A percentile compares a stretch with the other conserved stretches of the same genome.
Conservation (phyloP, 2,113 vertebrate genomes). For the Diphyllodes magnificus region DNA sequence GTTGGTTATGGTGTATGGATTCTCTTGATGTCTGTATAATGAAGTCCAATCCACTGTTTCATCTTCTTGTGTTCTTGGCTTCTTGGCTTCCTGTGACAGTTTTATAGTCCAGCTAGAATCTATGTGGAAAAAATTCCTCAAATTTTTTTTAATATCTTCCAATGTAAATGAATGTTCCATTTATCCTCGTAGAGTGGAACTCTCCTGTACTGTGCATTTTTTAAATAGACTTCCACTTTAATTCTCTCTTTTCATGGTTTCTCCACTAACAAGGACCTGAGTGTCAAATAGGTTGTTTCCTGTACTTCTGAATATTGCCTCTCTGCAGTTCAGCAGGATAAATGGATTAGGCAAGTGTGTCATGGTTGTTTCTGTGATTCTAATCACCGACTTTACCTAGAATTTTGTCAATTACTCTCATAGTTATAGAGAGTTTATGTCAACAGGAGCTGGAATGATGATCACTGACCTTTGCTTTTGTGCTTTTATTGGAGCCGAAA, state of each 20-base stretch:
- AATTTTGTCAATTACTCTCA: neutral
- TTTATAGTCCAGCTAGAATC: neutral
- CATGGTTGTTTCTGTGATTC: neutral
- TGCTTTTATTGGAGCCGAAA: neutral
- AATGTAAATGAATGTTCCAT: neutral
- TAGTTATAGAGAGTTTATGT: neutral
- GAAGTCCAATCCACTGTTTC: neutral
- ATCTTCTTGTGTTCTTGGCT: neutral
- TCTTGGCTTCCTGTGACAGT: neutral
- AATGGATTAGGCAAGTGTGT: neutral
- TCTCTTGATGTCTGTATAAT: neutral
- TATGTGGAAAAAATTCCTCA: neutral
- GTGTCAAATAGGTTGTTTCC: neutral
- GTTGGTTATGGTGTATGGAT: neutral
- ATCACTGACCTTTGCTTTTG: neutral
- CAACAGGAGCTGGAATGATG: neutral
- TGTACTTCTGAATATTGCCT: neutral
- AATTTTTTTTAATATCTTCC: neutral
- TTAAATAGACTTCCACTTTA: neutral
- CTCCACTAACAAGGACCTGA: neutral
- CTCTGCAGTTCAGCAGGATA: neutral
- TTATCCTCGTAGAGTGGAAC: neutral
- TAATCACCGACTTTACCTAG: neutral
- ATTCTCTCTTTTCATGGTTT: neutral
- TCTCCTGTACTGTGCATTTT: neutral